Evolutionary conservation across 1,140 invertebrate genomes (phyloP), one percentile per base, ranked within the genome.

Genomic region (Drosophila jambulina): DNA sequence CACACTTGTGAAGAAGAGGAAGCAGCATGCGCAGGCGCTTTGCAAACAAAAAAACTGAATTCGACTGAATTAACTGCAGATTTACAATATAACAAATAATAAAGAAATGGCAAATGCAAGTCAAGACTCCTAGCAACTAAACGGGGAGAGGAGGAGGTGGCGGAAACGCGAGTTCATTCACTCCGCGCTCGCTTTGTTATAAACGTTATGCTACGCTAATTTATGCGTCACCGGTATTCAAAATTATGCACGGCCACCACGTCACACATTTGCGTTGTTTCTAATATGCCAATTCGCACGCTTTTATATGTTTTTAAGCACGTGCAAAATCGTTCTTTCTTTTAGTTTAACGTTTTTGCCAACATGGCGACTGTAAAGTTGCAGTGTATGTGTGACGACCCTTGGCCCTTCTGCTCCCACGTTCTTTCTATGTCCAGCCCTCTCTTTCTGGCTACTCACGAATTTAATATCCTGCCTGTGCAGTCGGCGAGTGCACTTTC

Each of bases 301-400:
- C 46, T 68, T 46, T 36, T 68, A 68, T 46, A 54, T 68, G 34
- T 34, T 58, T 59, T 57, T 49, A 34, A 57, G 32, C 75, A 78
- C 75, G 75, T 78, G 75, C 48, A 36, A 23, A 23, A 23, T 3
- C 13, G 48, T n/a, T 48, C 4, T 27, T 29, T 45, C 27, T 34
- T 34, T 21, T 29, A 48, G 42, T 57, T 65, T 25, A 25, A 34
- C 27, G 12, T 23, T 60, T 75, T 64, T 90, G 84, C 84, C 84
- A 87, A 87, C 80, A 87, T 87, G 84, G 84, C 84, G 76, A 60
- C 75, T 57, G 65, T 46, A 27, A 21, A 15, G 6, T 49, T 42
- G 49, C 57, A 38, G 23, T 64, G 62, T 62, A 34, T 65, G 27
- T 40, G 62, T 65, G 49, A 13, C n/a, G 62, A 29, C 38, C 57